Evolutionary conservation across 1,140 invertebrate genomes (phyloP), one percentile per base, ranked within the genome.

Genomic region (Formica exsecta): DNA sequence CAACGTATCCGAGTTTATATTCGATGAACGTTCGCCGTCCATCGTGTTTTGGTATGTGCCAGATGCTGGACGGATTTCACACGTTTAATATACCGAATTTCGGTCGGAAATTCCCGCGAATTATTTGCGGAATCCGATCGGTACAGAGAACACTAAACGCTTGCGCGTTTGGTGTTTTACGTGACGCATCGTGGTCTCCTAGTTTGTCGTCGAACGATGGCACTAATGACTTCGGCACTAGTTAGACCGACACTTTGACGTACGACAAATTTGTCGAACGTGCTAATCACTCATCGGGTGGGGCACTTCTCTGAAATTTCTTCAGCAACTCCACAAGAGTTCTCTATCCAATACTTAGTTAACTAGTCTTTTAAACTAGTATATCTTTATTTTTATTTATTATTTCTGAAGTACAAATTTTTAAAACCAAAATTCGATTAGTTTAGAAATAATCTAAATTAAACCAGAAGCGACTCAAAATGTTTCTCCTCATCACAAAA

Each of bases 31-130:
- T 73, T 13, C 66, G 29, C 13, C 29, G 16, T 19, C 19, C 36
- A 25, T 19, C 29, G 41, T 44, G 11, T 61, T 62, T 66, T 54
- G 68, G 79, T 83, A 74, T 73, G 79, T 73, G 38, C 38, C 54
- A 83, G 38, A 73, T 11, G 38, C 19, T 74, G 79, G 25, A 61
- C 59, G 44, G 76, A 38, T 80, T 51, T 59, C 57, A 38, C 66
- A 32, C 41, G 54, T 83, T 83, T 74, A 83, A 81, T 81, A 25
- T 70, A 74, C 38, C 38, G 25, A 36, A 73, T 74, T 74, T 73
- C 64, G 48, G 13, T 25, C 5, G 65, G 19, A 32, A 32, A 32
- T 41, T 81, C 9, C 19, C 54, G 19, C 79, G 36, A 36, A 83
- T 83, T 83, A 83, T 83, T 61, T 54, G n/a, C 25, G 38, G 29